Base-by-base conservation (phyloP, 2,797 vertebrate genomes). In the Dallia pectoralis region DNA sequence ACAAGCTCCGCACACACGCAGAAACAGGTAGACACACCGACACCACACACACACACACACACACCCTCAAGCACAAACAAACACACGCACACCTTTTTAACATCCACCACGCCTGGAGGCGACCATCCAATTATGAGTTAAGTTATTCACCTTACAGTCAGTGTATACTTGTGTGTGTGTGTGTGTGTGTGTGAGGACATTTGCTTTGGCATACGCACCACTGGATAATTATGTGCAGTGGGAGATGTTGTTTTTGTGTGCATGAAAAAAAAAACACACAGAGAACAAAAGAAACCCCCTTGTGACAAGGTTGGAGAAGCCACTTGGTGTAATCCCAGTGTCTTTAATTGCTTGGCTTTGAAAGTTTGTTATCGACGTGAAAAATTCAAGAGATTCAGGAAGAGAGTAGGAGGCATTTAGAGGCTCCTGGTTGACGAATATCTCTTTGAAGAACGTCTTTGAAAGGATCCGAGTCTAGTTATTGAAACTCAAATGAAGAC, bases 161-260 rank as follows among this genome's bases (percentile, higher is more conserved):
- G 6, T 53, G n/a, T n/a, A 53, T 53, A 53, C n/a, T 53, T 53
- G 48, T 6, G 1, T 49, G 16, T 1, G 48, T 49, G 48, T 49
- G 4, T 18, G 62, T 70, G n/a, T n/a, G n/a, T n/a, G 48, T 6
- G 1, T 49, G n/a, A 2, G 51, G 6, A n/a, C n/a, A 2, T n/a
- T 62, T 70, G 77, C 82, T 71, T 84, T 72, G 69, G 70, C 73
- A 69, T 77, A 79, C 62, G 71, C 68, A 78, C 74, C 48, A 77
- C 66, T 4, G 63, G 74, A 51, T 88, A 85, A 85, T 86, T 87
- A 85, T 85, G 81, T 82, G 67, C 85, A 80, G 79, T 80, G 84
- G 87, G 84, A 81, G 70, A 77, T 76, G 25, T 64, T 67, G 49
- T 66, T 67, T 40, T 47, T 44, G 56, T 40, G 36, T 51, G 7